A percentile compares a stretch with the other conserved stretches of the same genome.
Conservation (phyloP, 2,888 invertebrate genomes). For the Melanostoma mellinum region DNA sequence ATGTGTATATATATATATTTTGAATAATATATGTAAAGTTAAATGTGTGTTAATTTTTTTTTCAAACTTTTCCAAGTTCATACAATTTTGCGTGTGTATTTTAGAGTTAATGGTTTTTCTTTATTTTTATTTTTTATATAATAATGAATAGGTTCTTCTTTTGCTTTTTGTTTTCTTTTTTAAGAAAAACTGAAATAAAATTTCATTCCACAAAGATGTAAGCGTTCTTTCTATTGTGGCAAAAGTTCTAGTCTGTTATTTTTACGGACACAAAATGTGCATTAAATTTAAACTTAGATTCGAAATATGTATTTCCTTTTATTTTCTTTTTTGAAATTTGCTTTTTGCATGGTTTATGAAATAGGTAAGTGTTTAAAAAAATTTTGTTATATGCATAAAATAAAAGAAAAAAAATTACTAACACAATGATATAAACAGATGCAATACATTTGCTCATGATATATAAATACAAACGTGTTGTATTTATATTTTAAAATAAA, state of each 20-base stretch:
- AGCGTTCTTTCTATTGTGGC: constrained; percentile 43
- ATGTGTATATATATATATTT: constrained; percentile 67
- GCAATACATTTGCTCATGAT: constrained; percentile 67
- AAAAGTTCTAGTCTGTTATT: constrained; percentile 2
- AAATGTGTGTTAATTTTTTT: constrained; percentile 72
- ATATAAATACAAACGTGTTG: constrained; percentile 18
- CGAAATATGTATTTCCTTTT: constrained; percentile 6
- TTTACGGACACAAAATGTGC: constrained; percentile 48
- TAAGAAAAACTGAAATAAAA: constrained; percentile 44
- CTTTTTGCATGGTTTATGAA: constrained; percentile 43
- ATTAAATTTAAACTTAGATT: constrained; percentile 20
- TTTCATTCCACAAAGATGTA: constrained; percentile 46
- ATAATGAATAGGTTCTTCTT: constrained; percentile 4
- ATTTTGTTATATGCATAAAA: constrained; percentile 13
- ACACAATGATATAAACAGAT: constrained; percentile 47
- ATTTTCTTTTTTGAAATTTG: constrained; percentile 6
- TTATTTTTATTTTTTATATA: constrained; percentile 42
- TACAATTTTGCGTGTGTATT: constrained; percentile 43
- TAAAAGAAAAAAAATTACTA: constrained; percentile 41
- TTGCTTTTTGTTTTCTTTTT: constrained; percentile 47
- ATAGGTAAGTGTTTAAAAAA: constrained; percentile 32
- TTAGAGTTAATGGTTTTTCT: constrained; percentile 5
- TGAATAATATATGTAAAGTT: constrained; percentile 73
- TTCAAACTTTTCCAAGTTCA: constrained; percentile 48
- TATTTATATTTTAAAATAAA: constrained; percentile 31